phyloP scores from a whole-genome alignment of 1,140 invertebrate genomes.

The Vanessa tameamea region DNA sequence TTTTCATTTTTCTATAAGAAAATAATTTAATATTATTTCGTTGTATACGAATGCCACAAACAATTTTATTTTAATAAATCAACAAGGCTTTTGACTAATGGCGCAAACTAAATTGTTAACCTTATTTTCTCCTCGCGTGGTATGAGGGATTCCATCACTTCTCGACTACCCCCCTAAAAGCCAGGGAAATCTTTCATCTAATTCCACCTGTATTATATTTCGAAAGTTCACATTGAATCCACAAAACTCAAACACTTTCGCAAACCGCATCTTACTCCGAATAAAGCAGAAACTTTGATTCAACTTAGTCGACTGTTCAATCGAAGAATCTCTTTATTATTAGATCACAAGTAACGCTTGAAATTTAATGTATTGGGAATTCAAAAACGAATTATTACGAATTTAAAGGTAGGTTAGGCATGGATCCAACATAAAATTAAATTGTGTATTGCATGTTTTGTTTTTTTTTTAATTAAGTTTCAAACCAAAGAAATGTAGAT shows the following conservation, averaged over 20 bases:
- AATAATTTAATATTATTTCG: no score
- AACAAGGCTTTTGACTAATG: no score
- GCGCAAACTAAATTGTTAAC: no score
- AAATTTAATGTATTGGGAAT: not conserved
- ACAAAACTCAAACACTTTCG: constrained; percentile 9
- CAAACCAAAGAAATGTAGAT: not conserved
- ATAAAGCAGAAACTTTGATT: constrained; percentile 7
- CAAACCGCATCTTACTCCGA: constrained; percentile 7
- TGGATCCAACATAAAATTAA: no score
- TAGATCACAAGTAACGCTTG: not conserved
- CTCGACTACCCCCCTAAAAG: no score
- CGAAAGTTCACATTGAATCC: constrained; percentile 4
- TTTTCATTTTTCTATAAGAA: no score
- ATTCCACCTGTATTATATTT: not conserved
- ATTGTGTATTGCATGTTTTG: not conserved
- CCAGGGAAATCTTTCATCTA: not conserved
- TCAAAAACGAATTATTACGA: no score
- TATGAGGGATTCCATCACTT: no score
- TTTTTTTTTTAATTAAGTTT: not conserved
- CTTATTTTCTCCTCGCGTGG: no score
- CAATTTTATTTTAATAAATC: no score
- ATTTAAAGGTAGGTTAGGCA: no score
- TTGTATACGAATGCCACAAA: no score
- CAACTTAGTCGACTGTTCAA: constrained; percentile 2
- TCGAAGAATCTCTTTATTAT: constrained; percentile 4